Base-by-base conservation (phyloP, 2,888 invertebrate species). In the Oligia strigilis region DNA sequence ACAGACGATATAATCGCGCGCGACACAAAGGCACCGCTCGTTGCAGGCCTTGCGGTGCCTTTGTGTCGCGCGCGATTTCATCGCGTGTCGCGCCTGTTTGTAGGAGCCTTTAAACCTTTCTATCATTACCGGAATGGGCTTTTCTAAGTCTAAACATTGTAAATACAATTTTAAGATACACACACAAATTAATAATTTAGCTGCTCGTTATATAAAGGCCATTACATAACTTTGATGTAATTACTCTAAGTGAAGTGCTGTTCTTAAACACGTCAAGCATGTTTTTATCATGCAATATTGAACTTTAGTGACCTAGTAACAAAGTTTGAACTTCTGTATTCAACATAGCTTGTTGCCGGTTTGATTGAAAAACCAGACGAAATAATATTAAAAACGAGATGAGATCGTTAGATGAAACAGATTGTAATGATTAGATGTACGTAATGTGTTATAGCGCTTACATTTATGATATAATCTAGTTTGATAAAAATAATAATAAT, bases 221-320 rank as follows among this genome's bases (percentile, higher is more conserved):
- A 69, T 88, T 82, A 88, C 67, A 71, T 71, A 88, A 86, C 73
- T 58, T 75, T 62, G 36, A 81, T 77, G 55, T 82, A 79, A 85
- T 88, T 86, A 81, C 72, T 76, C 11, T n/a, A 65, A 78, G 40
- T 75, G 60, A 84, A 80, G 62, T 76, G 71, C 29, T 65, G 66
- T 14, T 69, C 65, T 66, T 46, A 66, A 75, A 75, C 36, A 66
- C 77, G 62, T 23, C 43, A 40, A 75, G 52, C 14, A 82, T 69
- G 4, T 17, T 58, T 43, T 36, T 23, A n/a, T 2, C n/a, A 43
- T 14, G n/a, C 40, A 43, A 78, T 70, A 74, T 19, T 46, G 23
- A 58, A 55, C 65, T 72, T 49, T 55, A 78, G n/a, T 0, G 0
- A 0, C 4, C 2, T 2, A 8, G 2, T 0, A 0, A 60, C 3